phyloP scores from a whole-genome alignment of 2,113 vertebrate genomes.

The Petrocephalus zakoni region DNA sequence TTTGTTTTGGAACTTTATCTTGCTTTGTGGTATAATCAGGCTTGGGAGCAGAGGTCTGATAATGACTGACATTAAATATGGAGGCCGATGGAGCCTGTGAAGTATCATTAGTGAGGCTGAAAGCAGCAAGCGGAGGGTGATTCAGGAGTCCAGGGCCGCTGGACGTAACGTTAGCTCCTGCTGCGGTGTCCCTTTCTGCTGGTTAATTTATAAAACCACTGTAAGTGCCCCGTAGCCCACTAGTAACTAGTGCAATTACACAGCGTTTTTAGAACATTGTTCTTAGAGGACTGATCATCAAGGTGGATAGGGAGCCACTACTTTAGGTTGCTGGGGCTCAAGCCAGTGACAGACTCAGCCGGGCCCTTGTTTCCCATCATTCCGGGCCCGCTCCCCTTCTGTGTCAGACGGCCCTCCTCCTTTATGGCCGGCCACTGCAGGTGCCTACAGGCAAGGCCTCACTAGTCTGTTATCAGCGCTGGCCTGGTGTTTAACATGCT shows the following conservation, averaged over 20 bases:
- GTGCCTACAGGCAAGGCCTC: background rate
- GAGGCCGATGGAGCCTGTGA: background rate
- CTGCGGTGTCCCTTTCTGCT: background rate
- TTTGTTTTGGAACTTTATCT: background rate
- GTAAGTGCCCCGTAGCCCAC: background rate
- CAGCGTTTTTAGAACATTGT: background rate
- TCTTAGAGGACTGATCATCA: background rate
- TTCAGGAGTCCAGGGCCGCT: background rate
- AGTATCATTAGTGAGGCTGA: background rate
- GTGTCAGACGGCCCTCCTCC: background rate
- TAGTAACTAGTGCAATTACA: background rate
- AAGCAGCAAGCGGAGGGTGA: background rate
- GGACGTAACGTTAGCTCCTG: background rate
- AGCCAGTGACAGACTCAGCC: background rate
- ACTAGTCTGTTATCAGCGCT: too few relatives aligned
- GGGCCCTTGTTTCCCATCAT: background rate
- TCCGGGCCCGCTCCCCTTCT: background rate
- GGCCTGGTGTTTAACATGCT: background rate
- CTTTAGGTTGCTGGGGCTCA: background rate
- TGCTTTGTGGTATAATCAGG: background rate
- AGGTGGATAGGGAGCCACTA: background rate
- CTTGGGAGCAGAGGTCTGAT: background rate
- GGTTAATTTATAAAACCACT: conserved; percentile 4
- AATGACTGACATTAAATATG: background rate
- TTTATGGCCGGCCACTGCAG: background rate